Evolutionary conservation across 2,888 invertebrate genomes (phyloP).

Genomic region (Drosophila rellima): DNA sequence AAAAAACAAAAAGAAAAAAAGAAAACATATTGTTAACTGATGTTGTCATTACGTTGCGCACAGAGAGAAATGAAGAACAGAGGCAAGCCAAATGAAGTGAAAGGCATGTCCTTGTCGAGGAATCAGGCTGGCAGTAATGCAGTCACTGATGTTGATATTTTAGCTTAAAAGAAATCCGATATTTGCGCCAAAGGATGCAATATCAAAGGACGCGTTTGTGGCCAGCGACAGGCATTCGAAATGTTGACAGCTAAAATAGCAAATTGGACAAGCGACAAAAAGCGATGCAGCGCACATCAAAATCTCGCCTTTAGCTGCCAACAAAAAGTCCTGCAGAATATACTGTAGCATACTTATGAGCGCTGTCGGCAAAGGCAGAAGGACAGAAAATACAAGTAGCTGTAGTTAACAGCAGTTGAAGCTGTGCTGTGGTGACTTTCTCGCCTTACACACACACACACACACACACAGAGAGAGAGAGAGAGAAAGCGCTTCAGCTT

Average conservation of each 20-base stretch:
- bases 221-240: conserved; percentile 54
- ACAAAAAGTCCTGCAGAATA: conserved; percentile 13
- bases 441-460: conserved; percentile 40
- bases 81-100: conserved; percentile 24
- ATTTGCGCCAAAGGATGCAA: conserved; percentile 78
- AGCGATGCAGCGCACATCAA: conserved; percentile 50
- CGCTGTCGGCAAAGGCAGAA: conserved; percentile 13
- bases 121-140: conserved; percentile 39
- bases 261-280: conserved; percentile 70
- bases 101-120: conserved; percentile 49
- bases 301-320: conserved; percentile 39
- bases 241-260: conserved; percentile 71
- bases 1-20: conserved; percentile 19
- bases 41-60: conserved; percentile 72
- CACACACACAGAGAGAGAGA: not conserved
- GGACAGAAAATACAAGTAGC: not conserved
- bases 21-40: conserved; percentile 62
- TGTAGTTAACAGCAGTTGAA: conserved; percentile 60
- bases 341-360: conserved; percentile 38
- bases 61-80: conserved; percentile 27
- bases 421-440: conserved; percentile 74
- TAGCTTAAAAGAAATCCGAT: conserved; percentile 69
- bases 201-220: conserved; percentile 78
- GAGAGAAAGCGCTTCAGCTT: conserved; percentile 42
- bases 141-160: conserved; percentile 50